Base-by-base conservation (phyloP, 2,113 vertebrate species). In the Corythoichthys intestinalis region DNA sequence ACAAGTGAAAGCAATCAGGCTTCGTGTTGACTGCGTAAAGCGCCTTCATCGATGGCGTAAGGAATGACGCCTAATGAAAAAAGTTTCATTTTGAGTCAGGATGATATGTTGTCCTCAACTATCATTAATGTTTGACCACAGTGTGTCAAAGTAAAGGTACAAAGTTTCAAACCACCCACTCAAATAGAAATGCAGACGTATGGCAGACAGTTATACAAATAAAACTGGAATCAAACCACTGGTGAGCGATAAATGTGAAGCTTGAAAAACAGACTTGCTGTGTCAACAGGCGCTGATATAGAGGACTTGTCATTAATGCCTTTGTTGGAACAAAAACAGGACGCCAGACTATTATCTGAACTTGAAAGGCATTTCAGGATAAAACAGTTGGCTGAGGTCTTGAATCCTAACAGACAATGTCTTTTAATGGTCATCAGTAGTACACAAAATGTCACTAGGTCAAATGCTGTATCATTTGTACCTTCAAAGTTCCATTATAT, bases 281-380 rank as follows among this genome's bases (percentile, higher is more conserved):
- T 73, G 66, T 77, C 73, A 80, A 76, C 73, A 75, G 66, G 35
- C 15, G 61, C 57, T 54, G 52, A 66, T 4, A 61, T 65, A 3
- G 48, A 71, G 64, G 65, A 62, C 63, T 70, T 41, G 54, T 76
- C 72, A 71, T 76, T 46, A 71, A 75, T 34, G n/a, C 58, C 64
- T 72, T 11, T 57, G 59, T 76, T 52, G 4, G 62, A 71, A 77
- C 74, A 77, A 69, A 82, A 78, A 79, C 66, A 71, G 46, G 15
- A 65, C 65, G 46, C 65, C 41, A 76, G 71, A 76, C 66, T 44
- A 52, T 74, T 59, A 72, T 52, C 37, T 64, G 17, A 72, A 66
- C 66, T 48, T 58, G 74, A 82, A 65, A 79, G 60, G 71, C 56
- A 73, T 74, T 75, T 72, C 80, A 61, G 69, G 68, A 77, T 70